A percentile compares a stretch with the other conserved stretches of the same genome.
Conservation (phyloP, 2,113 vertebrate species). For the Ciconia maguari region DNA sequence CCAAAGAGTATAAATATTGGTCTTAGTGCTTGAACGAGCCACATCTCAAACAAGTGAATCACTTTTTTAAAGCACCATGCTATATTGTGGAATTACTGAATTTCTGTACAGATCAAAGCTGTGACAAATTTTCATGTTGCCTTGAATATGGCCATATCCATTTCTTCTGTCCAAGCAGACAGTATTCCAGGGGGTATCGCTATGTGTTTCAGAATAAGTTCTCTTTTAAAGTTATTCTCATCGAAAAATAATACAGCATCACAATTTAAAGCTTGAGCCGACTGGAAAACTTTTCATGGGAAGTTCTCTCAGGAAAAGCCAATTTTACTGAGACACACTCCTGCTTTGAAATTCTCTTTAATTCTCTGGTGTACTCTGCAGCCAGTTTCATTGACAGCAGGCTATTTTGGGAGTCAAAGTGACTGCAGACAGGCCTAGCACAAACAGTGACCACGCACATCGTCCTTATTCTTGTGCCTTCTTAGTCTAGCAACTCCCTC, state of each 20-base stretch:
- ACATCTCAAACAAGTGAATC: background rate
- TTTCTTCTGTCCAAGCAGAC: background rate
- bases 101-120: background rate
- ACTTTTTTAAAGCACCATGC: background rate
- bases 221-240: background rate
- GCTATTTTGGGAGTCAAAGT: background rate
- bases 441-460: background rate
- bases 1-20: slow-evolving; percentile 27
- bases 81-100: background rate
- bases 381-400: background rate
- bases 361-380: background rate
- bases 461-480: background rate
- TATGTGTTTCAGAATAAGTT: background rate
- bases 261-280: background rate
- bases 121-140: background rate
- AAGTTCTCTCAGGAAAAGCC: background rate
- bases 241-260: background rate
- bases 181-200: background rate
- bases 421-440: background rate
- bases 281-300: background rate
- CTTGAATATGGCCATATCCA: background rate
- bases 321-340: background rate
- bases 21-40: background rate
- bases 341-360: background rate
- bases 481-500: background rate